Base-by-base conservation (phyloP, 2,113 vertebrate genomes). In the Atherinomorus stipes region DNA sequence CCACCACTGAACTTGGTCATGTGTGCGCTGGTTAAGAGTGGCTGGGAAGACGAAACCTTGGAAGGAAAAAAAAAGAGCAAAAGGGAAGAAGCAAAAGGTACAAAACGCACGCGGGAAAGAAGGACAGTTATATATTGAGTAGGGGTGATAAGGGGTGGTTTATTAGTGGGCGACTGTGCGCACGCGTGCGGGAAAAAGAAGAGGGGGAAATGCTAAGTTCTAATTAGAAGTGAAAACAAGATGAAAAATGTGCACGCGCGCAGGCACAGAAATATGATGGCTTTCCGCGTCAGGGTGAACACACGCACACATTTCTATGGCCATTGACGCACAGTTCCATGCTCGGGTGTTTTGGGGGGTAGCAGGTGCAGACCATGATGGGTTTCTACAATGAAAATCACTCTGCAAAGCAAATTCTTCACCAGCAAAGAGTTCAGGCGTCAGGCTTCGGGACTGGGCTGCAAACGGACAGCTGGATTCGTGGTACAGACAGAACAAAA, bases 1-100 rank as follows among this genome's bases (percentile, higher is more conserved):
- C 61, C 73, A 80, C 70, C 66, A 72, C 68, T 79, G 73, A 83
- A 90, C 78, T 85, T 89, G 75, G 80, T 83, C 66, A 85, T 89
- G 68, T 85, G 82, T 82, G 76, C 66, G 34, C 52, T 45, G 64
- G 65, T 89, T 88, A 78, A 64, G 66, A 70, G 66, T 76, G 80
- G 47, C 52, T 44, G 28, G 49, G 47, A 79, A 71, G 73, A 83
- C 80, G 57, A 73, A 61, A 54, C 64, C 51, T 40, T 31, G 21
- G 1, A 0, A n/a, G 21, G 25, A n/a, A 22, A 60, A 44, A 1
- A 19, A 11, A 23, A 4, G 7, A 1, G 21, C 0, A 13, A 37
- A 54, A 21, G n/a, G 71, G 68, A 31, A 31, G 3, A 31, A 7
- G 7, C 7, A 65, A 19, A n/a, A 37, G 54, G 54, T 12, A 12